Evolutionary conservation across 92 coral and sea anemone genomes (phyloP), one percentile per base, ranked within the genome.

Genomic region (Actinernus sp.): DNA sequence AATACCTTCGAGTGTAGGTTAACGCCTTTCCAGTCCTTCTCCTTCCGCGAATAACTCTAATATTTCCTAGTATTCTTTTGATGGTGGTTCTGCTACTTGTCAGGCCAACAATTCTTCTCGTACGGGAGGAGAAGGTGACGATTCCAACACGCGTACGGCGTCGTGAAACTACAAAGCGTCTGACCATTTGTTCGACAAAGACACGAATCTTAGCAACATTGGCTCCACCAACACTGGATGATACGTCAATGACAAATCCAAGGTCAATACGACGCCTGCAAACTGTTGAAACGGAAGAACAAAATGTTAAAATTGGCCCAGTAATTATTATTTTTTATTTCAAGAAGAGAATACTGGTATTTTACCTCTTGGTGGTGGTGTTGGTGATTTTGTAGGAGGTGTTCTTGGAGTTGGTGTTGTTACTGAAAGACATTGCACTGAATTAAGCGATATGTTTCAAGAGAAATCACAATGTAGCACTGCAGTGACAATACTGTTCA

Each of bases 191-290:
- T 57, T 84, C 85, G 10, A 84, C 82, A 66, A 76, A 74, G 9
- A 55, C 45, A 23, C 66, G 49, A 4, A 82, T 66, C 8, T 74
- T 68, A 2, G 21, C 44, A 19, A 84, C 73, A 31, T 77, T 73
- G 2, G 38, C 27, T 23, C 33, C 26, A 19, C 63, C 63, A 25
- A 88, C 74, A 47, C 86, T 65, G 8, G 81, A 82, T 5, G 93
- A 88, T 16, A 88, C 89, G 31, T 88, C 93, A 44, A 88, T 54
- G 33, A 88, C 52, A 66, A 88, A 76, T 30, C 73, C 79, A 23
- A 88, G 56, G 2, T 88, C 93, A 14, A 88, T 51, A 1, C 69
- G 81, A 26, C 65, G 75, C 38, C 33, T 34, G 43, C 87, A 81
- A 10, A 71, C 87, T 81, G 26, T 5, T 29, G 23, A 41, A 31